phyloP scores from a whole-genome alignment of 2,113 vertebrate genomes.

The Neofelis nebulosa region DNA sequence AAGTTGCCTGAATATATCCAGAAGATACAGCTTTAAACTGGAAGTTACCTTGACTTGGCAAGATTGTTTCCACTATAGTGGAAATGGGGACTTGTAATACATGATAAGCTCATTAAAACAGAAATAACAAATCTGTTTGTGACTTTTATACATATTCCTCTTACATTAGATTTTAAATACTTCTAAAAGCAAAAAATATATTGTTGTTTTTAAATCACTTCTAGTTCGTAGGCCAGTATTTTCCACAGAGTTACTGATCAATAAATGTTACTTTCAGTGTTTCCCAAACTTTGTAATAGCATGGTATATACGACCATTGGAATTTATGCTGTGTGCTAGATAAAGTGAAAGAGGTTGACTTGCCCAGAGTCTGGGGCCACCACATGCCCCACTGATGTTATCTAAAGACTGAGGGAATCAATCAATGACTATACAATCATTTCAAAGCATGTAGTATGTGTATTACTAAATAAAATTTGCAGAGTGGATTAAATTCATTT shows the following conservation, averaged over 20 bases:
- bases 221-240: neutral
- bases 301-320: neutral
- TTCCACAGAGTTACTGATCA: neutral
- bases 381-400: neutral
- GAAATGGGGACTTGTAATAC: neutral
- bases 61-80: neutral
- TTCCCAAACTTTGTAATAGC: neutral
- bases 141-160: neutral
- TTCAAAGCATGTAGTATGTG: neutral
- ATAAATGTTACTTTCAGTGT: neutral
- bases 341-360: neutral
- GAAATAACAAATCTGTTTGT: neutral
- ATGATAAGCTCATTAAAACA: slow-evolving; percentile 8
- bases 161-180: neutral
- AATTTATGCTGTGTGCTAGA: neutral
- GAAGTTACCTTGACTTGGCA: neutral
- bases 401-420: neutral
- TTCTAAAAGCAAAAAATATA: neutral
- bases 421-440: neutral
- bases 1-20: neutral
- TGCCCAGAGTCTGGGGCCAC: neutral
- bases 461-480: neutral
- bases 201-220: neutral
- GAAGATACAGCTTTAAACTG: neutral
- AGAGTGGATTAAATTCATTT: neutral